Evolutionary conservation across 2,797 vertebrate genomes (phyloP).

Genomic region (Acestrorhynchus altus): DNA sequence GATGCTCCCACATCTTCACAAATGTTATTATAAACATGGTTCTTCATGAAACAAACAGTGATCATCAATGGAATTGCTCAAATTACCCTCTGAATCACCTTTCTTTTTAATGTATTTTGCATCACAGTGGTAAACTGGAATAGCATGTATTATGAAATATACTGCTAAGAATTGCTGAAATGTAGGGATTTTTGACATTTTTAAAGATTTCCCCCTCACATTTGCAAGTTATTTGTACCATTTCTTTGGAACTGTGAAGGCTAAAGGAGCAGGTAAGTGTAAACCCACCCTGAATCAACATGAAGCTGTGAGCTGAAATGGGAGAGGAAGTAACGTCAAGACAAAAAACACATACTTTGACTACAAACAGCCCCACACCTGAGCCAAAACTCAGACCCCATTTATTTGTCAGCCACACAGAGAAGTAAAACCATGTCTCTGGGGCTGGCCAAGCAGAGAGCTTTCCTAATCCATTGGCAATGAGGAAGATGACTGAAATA

Average conservation of each 20-base stretch:
- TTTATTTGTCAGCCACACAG: neutral
- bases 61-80: too few relatives aligned
- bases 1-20: too few relatives aligned
- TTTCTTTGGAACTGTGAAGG: neutral
- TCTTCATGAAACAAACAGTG: too few relatives aligned
- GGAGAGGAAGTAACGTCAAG: conserved; percentile 30
- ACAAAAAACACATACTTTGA: neutral
- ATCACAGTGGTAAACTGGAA: too few relatives aligned
- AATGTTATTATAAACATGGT: too few relatives aligned
- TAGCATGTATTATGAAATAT: too few relatives aligned
- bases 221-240: neutral
- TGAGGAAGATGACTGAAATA: conserved; percentile 44
- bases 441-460: neutral
- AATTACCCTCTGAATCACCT: too few relatives aligned
- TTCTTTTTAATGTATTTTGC: too few relatives aligned
- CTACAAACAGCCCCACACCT: neutral
- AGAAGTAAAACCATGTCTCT: conserved; percentile 28
- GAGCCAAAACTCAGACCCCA: neutral
- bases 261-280: neutral
- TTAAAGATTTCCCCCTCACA: neutral
- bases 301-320: neutral
- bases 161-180: neutral
- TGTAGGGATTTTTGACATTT: neutral
- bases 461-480: conserved; percentile 33
- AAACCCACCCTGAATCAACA: conserved; percentile 10